phyloP scores from a whole-genome alignment of 2,888 invertebrate species.

The Abrostola triplasia region DNA sequence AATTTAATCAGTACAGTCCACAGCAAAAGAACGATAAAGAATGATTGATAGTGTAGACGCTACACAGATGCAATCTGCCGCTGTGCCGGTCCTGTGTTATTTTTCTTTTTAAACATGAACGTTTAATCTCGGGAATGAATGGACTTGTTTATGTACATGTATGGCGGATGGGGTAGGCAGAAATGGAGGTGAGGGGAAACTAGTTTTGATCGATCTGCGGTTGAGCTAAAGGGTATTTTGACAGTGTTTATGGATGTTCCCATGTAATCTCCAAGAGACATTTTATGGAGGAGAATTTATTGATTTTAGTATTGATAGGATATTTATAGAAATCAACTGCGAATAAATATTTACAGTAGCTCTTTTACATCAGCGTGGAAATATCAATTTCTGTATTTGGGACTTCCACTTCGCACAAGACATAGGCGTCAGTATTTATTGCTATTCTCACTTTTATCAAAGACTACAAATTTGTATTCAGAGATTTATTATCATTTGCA shows the following conservation, averaged over 20 bases:
- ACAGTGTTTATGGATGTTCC: slow-evolving; percentile 36
- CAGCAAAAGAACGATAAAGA: slow-evolving; percentile 84
- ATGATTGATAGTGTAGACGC: slow-evolving; percentile 83
- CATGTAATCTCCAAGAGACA: slow-evolving; percentile 23
- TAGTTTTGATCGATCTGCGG: slow-evolving; percentile 53
- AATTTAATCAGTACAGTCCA: slow-evolving; percentile 85
- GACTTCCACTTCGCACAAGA: too few relatives aligned
- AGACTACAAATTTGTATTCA: too few relatives aligned
- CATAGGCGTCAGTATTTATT: too few relatives aligned
- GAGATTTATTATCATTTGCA: too few relatives aligned
- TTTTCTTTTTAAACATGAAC: slow-evolving; percentile 61
- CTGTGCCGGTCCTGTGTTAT: slow-evolving; percentile 52
- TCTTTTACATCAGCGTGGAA: background rate
- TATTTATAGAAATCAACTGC: background rate
- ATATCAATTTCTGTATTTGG: too few relatives aligned
- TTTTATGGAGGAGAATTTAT: slow-evolving; percentile 11
- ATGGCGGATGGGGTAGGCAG: slow-evolving; percentile 43
- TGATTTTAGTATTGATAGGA: slow-evolving; percentile 7
- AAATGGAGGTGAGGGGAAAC: slow-evolving; percentile 44
- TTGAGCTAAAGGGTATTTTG: slow-evolving; percentile 40
- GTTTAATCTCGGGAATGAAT: slow-evolving; percentile 59
- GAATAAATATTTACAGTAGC: background rate
- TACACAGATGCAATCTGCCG: slow-evolving; percentile 71
- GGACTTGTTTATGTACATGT: slow-evolving; percentile 57
- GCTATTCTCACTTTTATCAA: too few relatives aligned